A percentile compares a stretch with the other conserved stretches of the same genome.
These are phyloP conservation scores for Dascyllus trimaculatus DNA, from an alignment of 2,113 vertebrate species.

Conservation along the genomic window DNA sequence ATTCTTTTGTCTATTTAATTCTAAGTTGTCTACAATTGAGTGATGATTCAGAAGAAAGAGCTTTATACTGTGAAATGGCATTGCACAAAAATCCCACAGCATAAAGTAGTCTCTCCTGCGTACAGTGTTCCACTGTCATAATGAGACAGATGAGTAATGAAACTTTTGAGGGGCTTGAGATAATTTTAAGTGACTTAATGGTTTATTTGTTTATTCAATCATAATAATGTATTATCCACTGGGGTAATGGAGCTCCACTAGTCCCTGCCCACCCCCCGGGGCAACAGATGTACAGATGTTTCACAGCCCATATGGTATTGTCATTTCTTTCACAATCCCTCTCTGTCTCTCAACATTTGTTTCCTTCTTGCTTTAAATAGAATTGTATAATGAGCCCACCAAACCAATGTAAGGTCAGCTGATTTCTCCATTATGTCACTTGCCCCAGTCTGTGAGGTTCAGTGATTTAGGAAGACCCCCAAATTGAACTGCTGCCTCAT, in stretches of 20 bases:
- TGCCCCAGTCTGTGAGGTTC: slow-evolving; percentile 25
- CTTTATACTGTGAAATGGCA: neutral
- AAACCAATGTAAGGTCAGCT: slow-evolving; percentile 34
- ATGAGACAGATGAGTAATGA: slow-evolving; percentile 63
- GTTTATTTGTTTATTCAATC: slow-evolving; percentile 84
- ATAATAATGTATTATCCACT: slow-evolving; percentile 84
- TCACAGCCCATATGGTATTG: slow-evolving; percentile 80
- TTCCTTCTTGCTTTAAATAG: slow-evolving; percentile 47
- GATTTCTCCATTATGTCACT: slow-evolving; percentile 45
- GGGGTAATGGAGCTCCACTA: slow-evolving; percentile 71
- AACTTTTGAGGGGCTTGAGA: slow-evolving; percentile 51
- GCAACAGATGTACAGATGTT: slow-evolving; percentile 89
- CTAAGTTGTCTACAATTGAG: neutral
- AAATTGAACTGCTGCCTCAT: slow-evolving; percentile 18
- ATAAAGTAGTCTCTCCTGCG: slow-evolving; percentile 26
- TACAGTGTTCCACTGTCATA: slow-evolving; percentile 27
- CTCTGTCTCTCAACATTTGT: slow-evolving; percentile 58
- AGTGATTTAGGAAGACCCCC: slow-evolving; percentile 25
- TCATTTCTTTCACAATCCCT: slow-evolving; percentile 62
- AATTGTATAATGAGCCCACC: slow-evolving; percentile 35
- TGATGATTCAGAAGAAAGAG: slow-evolving; percentile 6
- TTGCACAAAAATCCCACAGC: neutral
- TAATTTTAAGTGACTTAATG: slow-evolving; percentile 76
- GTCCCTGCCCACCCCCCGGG: slow-evolving; percentile 76
- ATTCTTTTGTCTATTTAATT: neutral